Evolutionary conservation across 2,113 vertebrate genomes (phyloP), one percentile per base, ranked within the genome.

Genomic region (Dendrocopos noguchii): DNA sequence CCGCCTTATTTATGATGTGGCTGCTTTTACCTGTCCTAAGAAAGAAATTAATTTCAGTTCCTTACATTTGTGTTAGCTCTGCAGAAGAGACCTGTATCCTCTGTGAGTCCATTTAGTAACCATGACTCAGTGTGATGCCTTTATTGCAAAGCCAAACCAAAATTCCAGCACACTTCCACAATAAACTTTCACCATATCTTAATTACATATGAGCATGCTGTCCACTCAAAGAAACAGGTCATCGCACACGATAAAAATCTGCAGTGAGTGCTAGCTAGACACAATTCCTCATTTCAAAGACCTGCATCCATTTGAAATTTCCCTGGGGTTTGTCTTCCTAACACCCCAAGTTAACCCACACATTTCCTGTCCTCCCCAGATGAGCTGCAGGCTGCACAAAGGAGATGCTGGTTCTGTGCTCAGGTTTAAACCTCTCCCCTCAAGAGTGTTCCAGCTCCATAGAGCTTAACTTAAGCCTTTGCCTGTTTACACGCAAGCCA

Each of bases 91-190:
- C 34, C 52, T 83, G 47, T 27, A 77, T 67, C 47, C 72, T 91
- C 56, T 10, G 0, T 7, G 52, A 77, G 76, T 74, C 81, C 79
- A 79, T 93, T 84, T 24, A 66, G 75, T 60, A 92, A 71, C 84
- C 28, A 2, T 94, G 94, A 96, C 87, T 96, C 92, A 95, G 46
- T 64, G 79, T 0, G 57, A 80, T 88, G 77, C 79, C 78, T 93
- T 80, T 93, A 89, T 89, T 94, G 78, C 79, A 87, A 95, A 93
- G 94, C 93, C 94, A 93, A 90, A 87, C 76, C 91, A 92, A 86
- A 91, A 96, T 96, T 96, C 95, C 95, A 94, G 84, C 91, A 93
- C 84, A 46, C 84, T 90, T 91, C 75, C 80, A 92, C 87, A 95
- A 95, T 95, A 92, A 96, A 96, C 93, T 95, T 94, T 95, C 87